Base-by-base conservation (phyloP, 2,888 invertebrate species). In the Habrosyne pyritoides region DNA sequence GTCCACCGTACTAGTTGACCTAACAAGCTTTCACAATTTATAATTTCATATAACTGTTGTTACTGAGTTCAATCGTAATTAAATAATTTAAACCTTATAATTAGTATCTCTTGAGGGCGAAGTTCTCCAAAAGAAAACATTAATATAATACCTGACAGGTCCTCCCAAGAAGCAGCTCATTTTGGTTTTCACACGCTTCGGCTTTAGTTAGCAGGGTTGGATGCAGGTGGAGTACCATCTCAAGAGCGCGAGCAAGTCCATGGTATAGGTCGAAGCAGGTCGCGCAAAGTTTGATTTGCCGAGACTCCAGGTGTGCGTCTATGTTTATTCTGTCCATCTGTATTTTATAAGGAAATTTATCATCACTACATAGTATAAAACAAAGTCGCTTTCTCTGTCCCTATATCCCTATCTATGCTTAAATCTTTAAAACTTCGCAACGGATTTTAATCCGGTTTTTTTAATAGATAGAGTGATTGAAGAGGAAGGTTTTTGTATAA, bases 181-280 rank as follows among this genome's bases (percentile, higher is more conserved):
- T 86, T 69, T 91, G 91, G 0, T 71, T 94, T 50, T 95, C 95
- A n/a, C 95, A 93, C 22, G 94, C 88, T 7, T 93, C 90, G 0
- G 94, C 82, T 71, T 96, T 95, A 10, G 94, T 94, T 54, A 97
- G 94, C 50, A 97, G 84, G 28, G 91, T 88, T 0, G 96, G 95
- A 0, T 94, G 94, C 12, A 96, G 89, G 7, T 93, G 92, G 1
- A 95, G 91, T 0, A 96, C 94, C 97, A 97, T 96, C 87, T 97
- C 97, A 54, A 97, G 84, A 0, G 97, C 96, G 52, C 97, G 93
- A 57, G 97, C 94, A 56, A 97, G 83, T 0, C 96, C 96, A 53
- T 97, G 95, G 21, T 96, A 95, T 54, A 97, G 89, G 77, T 97
- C 97, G 81, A 97, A 97, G 77, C 97, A 97, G 10, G 97, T 97